phyloP scores from a whole-genome alignment of 2,113 vertebrate species.

The Odobenus rosmarus region DNA sequence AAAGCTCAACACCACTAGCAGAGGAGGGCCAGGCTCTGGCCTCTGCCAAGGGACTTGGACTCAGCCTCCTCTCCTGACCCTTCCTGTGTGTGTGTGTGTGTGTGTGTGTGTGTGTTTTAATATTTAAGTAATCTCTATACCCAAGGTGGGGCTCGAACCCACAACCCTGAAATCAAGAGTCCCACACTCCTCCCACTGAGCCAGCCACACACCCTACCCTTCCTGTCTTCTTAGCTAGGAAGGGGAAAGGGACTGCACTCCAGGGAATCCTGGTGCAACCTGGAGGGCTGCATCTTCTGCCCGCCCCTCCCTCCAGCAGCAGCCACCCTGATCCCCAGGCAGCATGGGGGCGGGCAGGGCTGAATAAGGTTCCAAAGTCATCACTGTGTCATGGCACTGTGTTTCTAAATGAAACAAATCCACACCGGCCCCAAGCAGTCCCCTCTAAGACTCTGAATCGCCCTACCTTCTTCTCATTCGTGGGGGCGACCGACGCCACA shows the following conservation, averaged over 20 bases:
- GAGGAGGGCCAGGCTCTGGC: neutral
- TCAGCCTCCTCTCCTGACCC: neutral
- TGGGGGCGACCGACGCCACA: constrained; percentile 96
- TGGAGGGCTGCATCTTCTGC: neutral
- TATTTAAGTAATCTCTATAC: too few species aligned
- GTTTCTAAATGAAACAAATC: neutral
- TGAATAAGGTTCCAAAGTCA: neutral
- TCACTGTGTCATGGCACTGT: neutral
- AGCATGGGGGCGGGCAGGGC: neutral
- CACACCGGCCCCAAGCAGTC: neutral
- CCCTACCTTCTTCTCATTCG: constrained; percentile 95
- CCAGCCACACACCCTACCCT: fast-evolving
- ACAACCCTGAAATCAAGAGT: neutral
- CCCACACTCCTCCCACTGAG: neutral
- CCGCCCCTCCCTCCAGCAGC: neutral
- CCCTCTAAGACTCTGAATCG: neutral
- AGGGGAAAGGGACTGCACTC: too few species aligned
- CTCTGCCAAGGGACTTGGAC: neutral
- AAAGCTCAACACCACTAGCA: neutral
- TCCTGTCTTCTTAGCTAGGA: neutral
- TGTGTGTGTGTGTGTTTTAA: neutral
- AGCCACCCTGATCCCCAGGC: neutral
- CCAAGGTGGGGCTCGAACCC: neutral
- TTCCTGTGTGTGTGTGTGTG: neutral
- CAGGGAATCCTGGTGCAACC: too few species aligned